phyloP scores from a whole-genome alignment of 2,888 invertebrate genomes.

The Hermaeophaga mercurialis region DNA sequence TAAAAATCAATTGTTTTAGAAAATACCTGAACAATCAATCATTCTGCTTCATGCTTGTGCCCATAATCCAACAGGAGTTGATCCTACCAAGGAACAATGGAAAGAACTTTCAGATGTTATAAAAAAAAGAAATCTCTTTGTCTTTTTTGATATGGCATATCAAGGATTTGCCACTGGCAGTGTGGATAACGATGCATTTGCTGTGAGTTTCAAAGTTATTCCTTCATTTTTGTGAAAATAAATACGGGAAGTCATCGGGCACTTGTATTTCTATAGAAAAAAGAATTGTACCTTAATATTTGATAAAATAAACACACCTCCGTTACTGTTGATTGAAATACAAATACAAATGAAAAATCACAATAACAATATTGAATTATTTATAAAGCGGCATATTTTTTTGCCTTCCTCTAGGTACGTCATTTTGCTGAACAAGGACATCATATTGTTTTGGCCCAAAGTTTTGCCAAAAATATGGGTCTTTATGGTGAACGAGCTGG shows the following conservation, averaged over 20 bases:
- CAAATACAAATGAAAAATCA: too few relatives aligned
- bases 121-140: conserved; percentile 80
- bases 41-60: conserved; percentile 96
- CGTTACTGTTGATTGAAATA: too few relatives aligned
- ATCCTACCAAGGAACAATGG: conserved; percentile 90
- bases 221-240: too few relatives aligned
- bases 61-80: conserved; percentile 97
- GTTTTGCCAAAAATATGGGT: conserved; percentile 98
- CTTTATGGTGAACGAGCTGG: conserved; percentile 92
- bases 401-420: conserved; percentile 66
- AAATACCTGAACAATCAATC: conserved; percentile 89
- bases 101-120: conserved; percentile 80
- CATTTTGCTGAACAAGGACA: conserved; percentile 89
- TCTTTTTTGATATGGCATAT: conserved; percentile 99
- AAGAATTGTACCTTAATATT: too few relatives aligned
- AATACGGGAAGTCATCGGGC: too few relatives aligned
- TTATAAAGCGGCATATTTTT: too few relatives aligned
- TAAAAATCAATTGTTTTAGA: too few relatives aligned
- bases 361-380: too few relatives aligned
- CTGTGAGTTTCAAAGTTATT: conserved; percentile 57
- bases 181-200: conserved; percentile 84
- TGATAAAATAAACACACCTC: too few relatives aligned
- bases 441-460: conserved; percentile 85
- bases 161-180: conserved; percentile 95
- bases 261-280: too few relatives aligned